phyloP scores from a whole-genome alignment of 2,888 invertebrate genomes.

The Drosophila aldrichi region DNA sequence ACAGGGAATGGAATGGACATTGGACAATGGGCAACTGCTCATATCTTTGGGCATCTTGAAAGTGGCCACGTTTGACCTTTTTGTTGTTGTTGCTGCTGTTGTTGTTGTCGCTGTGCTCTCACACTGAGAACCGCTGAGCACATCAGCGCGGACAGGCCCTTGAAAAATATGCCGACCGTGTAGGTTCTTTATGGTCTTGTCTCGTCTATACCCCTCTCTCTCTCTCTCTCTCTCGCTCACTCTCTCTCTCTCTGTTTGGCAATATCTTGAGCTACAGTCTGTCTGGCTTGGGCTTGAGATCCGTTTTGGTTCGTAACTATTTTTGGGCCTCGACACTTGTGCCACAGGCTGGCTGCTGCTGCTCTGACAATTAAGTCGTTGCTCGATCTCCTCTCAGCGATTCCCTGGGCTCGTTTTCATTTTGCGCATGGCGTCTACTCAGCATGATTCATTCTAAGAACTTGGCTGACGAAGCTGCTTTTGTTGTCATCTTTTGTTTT shows the following conservation, averaged over 20 bases:
- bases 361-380: conserved; percentile 61
- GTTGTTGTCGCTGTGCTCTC: conserved; percentile 33
- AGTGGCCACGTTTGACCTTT: conserved; percentile 82
- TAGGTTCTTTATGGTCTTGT: conserved; percentile 68
- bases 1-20: conserved; percentile 51
- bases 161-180: conserved; percentile 65
- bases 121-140: conserved; percentile 48
- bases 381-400: conserved; percentile 32
- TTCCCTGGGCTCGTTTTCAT: conserved; percentile 22
- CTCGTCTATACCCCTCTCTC: conserved; percentile 24
- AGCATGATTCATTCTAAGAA: conserved; percentile 75
- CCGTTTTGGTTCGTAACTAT: conserved; percentile 44
- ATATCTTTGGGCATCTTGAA: conserved; percentile 56
- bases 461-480: conserved; percentile 60
- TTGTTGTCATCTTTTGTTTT: conserved; percentile 73
- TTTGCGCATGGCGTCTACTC: conserved; percentile 62
- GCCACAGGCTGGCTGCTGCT: conserved; percentile 27
- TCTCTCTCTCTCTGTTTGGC: conserved; percentile 4
- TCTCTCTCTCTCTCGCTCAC: background rate
- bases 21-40: conserved; percentile 44
- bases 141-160: conserved; percentile 58
- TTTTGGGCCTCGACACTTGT: conserved; percentile 59
- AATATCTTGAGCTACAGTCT: conserved; percentile 16
- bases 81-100: conserved; percentile 21
- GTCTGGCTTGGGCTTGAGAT: conserved; percentile 28